Evolutionary conservation across 2,888 invertebrate genomes (phyloP).

Genomic region (Lissocephala sabroskyi): DNA sequence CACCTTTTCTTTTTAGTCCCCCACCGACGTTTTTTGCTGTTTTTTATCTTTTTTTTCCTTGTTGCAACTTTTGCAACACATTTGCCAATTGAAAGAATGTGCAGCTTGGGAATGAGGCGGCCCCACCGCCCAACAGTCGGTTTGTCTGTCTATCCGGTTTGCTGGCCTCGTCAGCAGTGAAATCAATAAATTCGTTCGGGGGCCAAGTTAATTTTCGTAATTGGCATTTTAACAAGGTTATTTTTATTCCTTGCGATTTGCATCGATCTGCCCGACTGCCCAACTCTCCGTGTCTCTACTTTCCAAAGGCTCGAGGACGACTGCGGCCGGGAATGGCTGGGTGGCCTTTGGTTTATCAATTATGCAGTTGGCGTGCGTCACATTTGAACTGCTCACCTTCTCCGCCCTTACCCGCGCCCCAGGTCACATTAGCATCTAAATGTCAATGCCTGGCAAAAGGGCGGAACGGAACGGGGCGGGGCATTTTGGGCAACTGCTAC

Average conservation of each 20-base stretch:
- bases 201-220: conserved; percentile 61
- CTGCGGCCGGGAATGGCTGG: background rate
- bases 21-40: no score
- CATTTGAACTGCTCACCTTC: conserved; percentile 37
- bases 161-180: conserved; percentile 29
- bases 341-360: conserved; percentile 42
- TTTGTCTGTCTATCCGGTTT: no score
- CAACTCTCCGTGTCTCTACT: no score
- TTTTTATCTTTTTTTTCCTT: background rate
- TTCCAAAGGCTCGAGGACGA: background rate
- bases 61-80: conserved; percentile 37
- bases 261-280: conserved; percentile 16
- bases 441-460: conserved; percentile 34
- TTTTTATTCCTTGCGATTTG: conserved; percentile 55
- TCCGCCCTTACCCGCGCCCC: no score
- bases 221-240: conserved; percentile 64
- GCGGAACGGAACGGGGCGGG: conserved; percentile 10
- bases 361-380: conserved; percentile 54
- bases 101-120: background rate
- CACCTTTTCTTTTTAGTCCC: conserved; percentile 26
- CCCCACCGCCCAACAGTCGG: background rate
- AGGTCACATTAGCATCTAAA: conserved; percentile 60
- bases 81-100: conserved; percentile 39
- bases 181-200: conserved; percentile 54
- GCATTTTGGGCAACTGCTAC: no score